These are phyloP conservation scores for Gasteruption jaculator DNA, from an alignment of 2,888 invertebrate genomes.

Conservation along the genomic window DNA sequence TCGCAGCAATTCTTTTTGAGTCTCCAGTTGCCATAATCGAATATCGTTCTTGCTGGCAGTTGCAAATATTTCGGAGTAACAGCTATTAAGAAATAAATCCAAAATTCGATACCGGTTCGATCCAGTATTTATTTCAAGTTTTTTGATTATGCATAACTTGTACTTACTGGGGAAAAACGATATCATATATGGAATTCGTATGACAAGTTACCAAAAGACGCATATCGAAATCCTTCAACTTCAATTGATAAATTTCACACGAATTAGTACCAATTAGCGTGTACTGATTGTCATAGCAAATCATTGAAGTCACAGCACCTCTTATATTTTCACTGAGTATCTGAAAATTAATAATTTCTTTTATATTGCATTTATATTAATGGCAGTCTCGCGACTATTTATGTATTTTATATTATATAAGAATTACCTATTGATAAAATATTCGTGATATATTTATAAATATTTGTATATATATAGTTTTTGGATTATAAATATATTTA, in stretches of 20 bases:
- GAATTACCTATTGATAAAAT: too few species aligned
- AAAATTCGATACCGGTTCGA: conserved; percentile 25
- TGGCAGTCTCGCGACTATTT: too few species aligned
- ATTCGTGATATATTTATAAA: conserved; percentile 1
- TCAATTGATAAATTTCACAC: conserved; percentile 78
- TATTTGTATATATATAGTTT: neutral
- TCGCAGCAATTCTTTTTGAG: conserved; percentile 75
- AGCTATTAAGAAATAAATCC: too few species aligned
- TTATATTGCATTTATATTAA: neutral
- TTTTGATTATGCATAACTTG: conserved; percentile 2
- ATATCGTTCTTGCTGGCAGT: conserved; percentile 82
- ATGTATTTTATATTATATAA: too few species aligned
- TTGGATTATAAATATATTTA: too few species aligned
- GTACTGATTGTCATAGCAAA: conserved; percentile 57
- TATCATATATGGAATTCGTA: conserved; percentile 70
- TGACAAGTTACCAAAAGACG: conserved; percentile 79
- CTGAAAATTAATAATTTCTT: conserved; percentile 27
- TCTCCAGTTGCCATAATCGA: conserved; percentile 76
- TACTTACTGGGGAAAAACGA: conserved; percentile 80
- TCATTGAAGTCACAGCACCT: conserved; percentile 72
- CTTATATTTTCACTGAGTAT: conserved; percentile 59
- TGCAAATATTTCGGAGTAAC: conserved; percentile 80
- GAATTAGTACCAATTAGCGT: conserved; percentile 72
- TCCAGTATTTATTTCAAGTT: neutral
- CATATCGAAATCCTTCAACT: conserved; percentile 63